Percentiles rank a stretch among this genome's conserved stretches.
Evolutionary conservation across 1,140 invertebrate species (phyloP).

Genomic region (Bombus soroeensis): DNA sequence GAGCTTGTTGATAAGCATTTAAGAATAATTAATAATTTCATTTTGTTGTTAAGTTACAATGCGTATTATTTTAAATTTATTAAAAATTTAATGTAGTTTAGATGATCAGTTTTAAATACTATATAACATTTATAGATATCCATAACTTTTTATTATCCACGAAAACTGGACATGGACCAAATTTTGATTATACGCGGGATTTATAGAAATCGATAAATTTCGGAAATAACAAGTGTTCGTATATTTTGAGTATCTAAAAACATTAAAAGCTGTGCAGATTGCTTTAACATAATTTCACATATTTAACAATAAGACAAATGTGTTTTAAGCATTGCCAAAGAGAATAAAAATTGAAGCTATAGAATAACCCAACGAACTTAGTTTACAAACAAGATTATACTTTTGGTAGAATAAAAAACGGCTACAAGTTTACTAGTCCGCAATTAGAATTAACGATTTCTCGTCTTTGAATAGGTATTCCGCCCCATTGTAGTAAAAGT

Average conservation of each 20-base stretch:
- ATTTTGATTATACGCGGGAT: slow-evolving; percentile 10
- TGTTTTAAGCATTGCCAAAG: slow-evolving; percentile 1
- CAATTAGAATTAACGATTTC: background rate
- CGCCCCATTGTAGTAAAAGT: background rate
- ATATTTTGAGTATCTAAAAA: slow-evolving; percentile 13
- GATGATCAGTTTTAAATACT: slow-evolving; percentile 1
- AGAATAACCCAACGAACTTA: slow-evolving; percentile 19
- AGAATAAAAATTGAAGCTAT: slow-evolving; percentile 23
- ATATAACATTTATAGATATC: slow-evolving; percentile 17
- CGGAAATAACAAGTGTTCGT: slow-evolving; percentile 7
- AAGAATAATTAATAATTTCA: slow-evolving; percentile 16
- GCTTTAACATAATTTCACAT: slow-evolving; percentile 2
- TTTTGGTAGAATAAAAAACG: background rate
- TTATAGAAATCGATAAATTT: slow-evolving; percentile 7
- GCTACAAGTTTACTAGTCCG: background rate
- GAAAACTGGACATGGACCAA: slow-evolving; percentile 42
- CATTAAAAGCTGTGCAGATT: background rate
- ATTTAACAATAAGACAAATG: background rate
- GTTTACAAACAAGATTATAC: background rate
- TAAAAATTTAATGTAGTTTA: slow-evolving; percentile 6
- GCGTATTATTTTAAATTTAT: slow-evolving; percentile 2
- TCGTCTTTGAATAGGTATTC: background rate
- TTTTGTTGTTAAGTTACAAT: slow-evolving; percentile 2
- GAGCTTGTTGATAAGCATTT: slow-evolving; percentile 20
- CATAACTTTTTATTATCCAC: background rate